Conservation (phyloP, 2,888 invertebrate species). For the Spodoptera littoralis region DNA sequence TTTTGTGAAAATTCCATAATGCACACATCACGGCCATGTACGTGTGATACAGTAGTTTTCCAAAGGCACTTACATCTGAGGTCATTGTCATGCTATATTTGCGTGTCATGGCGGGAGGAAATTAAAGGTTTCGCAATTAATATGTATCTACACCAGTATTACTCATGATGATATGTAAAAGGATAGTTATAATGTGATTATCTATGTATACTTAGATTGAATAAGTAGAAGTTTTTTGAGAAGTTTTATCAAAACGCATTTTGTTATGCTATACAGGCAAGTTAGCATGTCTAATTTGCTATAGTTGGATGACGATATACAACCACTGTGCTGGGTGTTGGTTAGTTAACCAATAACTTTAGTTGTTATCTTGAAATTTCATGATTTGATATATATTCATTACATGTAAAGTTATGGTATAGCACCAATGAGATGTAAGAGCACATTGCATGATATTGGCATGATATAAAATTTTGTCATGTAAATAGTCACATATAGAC, state of each 20-base stretch:
- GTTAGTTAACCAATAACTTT: slow-evolving; percentile 42
- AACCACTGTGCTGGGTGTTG: slow-evolving; percentile 33
- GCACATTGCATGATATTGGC: slow-evolving; percentile 36
- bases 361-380: slow-evolving; percentile 35
- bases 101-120: slow-evolving; percentile 80
- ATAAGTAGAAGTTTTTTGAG: slow-evolving; percentile 12
- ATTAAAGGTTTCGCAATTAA: slow-evolving; percentile 64
- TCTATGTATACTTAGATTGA: not conserved
- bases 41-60: slow-evolving; percentile 66
- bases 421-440: slow-evolving; percentile 36
- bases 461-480: slow-evolving; percentile 5
- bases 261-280: slow-evolving; percentile 58
- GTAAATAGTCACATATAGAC: slow-evolving; percentile 42
- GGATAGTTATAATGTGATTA: slow-evolving; percentile 31
- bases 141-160: slow-evolving; percentile 38
- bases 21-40: slow-evolving; percentile 33
- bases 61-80: slow-evolving; percentile 69
- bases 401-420: slow-evolving; percentile 36
- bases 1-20: slow-evolving; percentile 61
- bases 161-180: slow-evolving; percentile 15
- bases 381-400: slow-evolving; percentile 24
- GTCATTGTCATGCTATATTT: slow-evolving; percentile 79
- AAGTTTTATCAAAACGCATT: slow-evolving; percentile 35
- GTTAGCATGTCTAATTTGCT: slow-evolving; percentile 57
- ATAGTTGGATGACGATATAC: slow-evolving; percentile 46